Base-by-base conservation (phyloP, 2,113 vertebrate genomes). In the Ondatra zibethicus region DNA sequence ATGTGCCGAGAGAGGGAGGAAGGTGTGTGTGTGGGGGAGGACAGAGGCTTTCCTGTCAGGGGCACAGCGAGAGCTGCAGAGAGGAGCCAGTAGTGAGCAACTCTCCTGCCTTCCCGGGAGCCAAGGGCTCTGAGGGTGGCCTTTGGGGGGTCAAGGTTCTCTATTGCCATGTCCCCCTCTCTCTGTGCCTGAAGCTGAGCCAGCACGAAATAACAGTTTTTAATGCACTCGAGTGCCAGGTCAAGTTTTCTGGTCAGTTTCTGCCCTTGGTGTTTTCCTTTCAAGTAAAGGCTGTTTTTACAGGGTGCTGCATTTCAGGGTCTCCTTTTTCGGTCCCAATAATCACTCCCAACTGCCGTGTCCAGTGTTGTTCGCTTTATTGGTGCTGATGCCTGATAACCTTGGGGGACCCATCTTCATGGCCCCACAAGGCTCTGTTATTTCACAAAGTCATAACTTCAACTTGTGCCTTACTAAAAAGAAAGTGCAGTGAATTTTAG, bases 251-350 rank as follows among this genome's bases (percentile, higher is more conserved):
- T 91, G 76, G 96, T 94, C 89, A 72, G 86, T 96, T 97, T 96
- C 75, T 78, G 27, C 61, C 45, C 61, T 29, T 80, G 91, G 76
- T 95, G 81, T 94, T 98, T 96, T 88, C 96, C 75, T 95, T 95
- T 94, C 85, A 96, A 97, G 63, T 89, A 95, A 96, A 92, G 88
- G 31, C 87, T 96, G 86, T 97, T 98, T 97, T 97, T 81, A 33
- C 92, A 91, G 97, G 95, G 92, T 52, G 66, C 31, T 88, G 66
- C 75, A 95, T 96, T 97, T 96, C 96, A 96, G 1, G 87, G 86
- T 93, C 39, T 96, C n/a, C 95, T 97, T 90, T 84, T 93, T 52
- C 12, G 31, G 96, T 63, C 95, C 25, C 95, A 50, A 82, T 47
- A 89, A 50, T 88, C 92, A 97, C 77, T 55, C 89, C 70, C 88